A percentile compares a stretch with the other conserved stretches of the same genome.
Conservation (phyloP, 2,797 vertebrate species). For the Alca torda region DNA sequence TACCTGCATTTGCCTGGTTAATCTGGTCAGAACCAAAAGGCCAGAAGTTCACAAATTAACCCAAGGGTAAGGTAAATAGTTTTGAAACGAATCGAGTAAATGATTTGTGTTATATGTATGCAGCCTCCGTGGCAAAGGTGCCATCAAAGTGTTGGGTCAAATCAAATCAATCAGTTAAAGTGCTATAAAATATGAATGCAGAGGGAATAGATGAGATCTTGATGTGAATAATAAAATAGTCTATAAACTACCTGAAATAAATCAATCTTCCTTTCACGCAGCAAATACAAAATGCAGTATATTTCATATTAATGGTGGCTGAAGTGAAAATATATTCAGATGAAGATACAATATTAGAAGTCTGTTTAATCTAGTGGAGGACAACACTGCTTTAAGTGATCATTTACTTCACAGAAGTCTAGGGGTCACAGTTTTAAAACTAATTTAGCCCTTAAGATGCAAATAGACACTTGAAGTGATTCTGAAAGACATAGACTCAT, state of each 20-base stretch:
- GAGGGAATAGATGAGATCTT: conserved; percentile 71
- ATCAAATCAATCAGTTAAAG: conserved; percentile 70
- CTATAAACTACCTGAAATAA: conserved; percentile 69
- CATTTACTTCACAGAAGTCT: conserved; percentile 14
- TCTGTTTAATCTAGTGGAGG: not conserved
- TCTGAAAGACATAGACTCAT: not conserved
- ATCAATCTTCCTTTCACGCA: conserved; percentile 67
- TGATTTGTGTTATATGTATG: conserved; percentile 59
- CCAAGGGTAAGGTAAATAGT: conserved; percentile 57
- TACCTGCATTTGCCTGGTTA: not conserved
- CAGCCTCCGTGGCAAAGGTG: conserved; percentile 38
- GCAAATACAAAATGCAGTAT: conserved; percentile 47
- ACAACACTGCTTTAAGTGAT: conserved; percentile 25
- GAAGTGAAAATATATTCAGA: conserved; percentile 46
- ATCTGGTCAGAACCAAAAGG: conserved; percentile 32
- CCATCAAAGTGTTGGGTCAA: conserved; percentile 66
- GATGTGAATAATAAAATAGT: conserved; percentile 73
- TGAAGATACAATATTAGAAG: conserved; percentile 16
- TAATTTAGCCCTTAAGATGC: not conserved
- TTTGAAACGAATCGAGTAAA: conserved; percentile 57
- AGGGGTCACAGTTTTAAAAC: not conserved
- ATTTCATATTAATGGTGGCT: conserved; percentile 21
- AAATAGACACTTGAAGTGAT: not conserved
- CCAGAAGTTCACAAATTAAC: conserved; percentile 55
- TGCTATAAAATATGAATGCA: conserved; percentile 73